Base-by-base conservation (phyloP, 2,113 vertebrate genomes). In the Petrocephalus microphthalmus region DNA sequence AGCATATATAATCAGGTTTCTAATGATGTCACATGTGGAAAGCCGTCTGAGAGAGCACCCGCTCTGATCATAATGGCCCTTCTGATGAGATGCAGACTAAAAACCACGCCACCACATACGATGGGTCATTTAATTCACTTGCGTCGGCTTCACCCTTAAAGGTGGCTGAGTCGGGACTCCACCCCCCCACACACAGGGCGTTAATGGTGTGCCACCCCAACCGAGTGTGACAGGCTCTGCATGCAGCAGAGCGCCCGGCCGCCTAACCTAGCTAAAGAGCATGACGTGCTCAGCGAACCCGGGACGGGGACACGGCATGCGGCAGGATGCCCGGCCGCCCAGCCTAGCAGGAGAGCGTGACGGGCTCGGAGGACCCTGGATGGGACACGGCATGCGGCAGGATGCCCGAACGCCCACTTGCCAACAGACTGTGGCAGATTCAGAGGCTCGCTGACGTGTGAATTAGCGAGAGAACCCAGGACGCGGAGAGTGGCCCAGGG, bases 201-300 rank as follows among this genome's bases (percentile, higher is more conserved):
- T 45, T 47, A 85, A 85, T 13, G 5, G 86, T 42, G 45, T 91
- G 91, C 94, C 94, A 94, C 94, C 94, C 95, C 93, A 94, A 93
- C 93, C 94, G 92, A 95, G 42, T 1, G 3, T 42, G 42, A 42
- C 3, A 2, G 42, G 42, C 42, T 42, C 42, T 1, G 42, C 42
- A 42, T 1, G 42, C 42, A 3, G 42, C 42, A 42, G 42, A 42
- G 93, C 93, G 91, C 90, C 93, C 95, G 94, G 94, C 95, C 94
- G 94, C 92, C 93, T 94, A 93, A 94, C 95, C 95, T 94, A 95
- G 94, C 94, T 94, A 20, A 84, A 7, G 92, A 95, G 90, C 89
- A 91, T 94, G 94, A 95, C 94, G 94, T 93, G 90, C 90, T 93
- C 94, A 92, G 94, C 94, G 94, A 94, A 94, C 94, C 91, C 8